Conservation (phyloP, 2,888 invertebrate genomes). For the Polietes domitor region DNA sequence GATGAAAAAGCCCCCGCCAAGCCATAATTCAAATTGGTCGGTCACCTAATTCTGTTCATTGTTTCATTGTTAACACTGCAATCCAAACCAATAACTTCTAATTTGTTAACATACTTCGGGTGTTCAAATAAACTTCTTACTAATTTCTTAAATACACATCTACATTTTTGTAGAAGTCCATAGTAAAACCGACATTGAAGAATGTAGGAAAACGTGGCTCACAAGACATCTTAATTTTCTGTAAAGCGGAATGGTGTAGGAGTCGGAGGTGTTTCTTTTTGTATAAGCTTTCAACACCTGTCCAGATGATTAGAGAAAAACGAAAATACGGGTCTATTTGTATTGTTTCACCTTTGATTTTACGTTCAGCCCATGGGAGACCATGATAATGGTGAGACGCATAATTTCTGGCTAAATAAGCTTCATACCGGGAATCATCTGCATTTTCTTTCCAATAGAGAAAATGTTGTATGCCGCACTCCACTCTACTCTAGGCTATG, state of each 20-base stretch:
- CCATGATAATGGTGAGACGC: slow-evolving; percentile 2
- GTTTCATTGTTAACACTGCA: slow-evolving; percentile 8
- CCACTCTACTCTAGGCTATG: neutral
- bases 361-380: slow-evolving; percentile 1
- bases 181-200: neutral
- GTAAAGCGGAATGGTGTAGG: neutral
- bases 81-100: neutral
- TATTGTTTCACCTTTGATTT: slow-evolving; percentile 1
- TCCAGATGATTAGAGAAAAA: slow-evolving; percentile 50
- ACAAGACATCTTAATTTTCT: slow-evolving; percentile 18
- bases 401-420: slow-evolving; percentile 25
- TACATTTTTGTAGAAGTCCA: neutral
- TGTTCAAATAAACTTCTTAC: neutral
- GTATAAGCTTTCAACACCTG: slow-evolving; percentile 63
- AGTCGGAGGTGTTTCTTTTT: slow-evolving; percentile 7
- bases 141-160: slow-evolving; percentile 35
- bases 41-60: slow-evolving; percentile 26
- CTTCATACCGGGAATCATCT: neutral
- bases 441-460: neutral
- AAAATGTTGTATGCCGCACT: no score
- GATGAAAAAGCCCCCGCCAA: neutral
- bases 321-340: neutral
- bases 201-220: neutral
- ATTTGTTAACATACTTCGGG: neutral
- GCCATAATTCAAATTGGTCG: neutral